phyloP scores from a whole-genome alignment of 2,113 vertebrate genomes.

The Pangasianodon gigas region DNA sequence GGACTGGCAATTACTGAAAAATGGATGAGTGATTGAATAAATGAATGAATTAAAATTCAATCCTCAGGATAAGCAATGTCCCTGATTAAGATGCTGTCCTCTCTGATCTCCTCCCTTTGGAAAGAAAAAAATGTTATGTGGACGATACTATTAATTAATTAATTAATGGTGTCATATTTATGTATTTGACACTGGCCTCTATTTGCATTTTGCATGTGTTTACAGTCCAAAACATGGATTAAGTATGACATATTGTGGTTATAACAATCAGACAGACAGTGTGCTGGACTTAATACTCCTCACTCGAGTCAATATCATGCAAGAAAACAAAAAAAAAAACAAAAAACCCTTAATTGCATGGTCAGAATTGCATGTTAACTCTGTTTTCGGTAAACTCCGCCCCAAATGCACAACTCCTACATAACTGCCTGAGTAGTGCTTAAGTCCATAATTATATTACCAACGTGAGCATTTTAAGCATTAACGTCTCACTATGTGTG shows the following conservation, averaged over 20 bases:
- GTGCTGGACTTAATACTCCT: not conserved
- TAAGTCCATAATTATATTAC: too few species aligned
- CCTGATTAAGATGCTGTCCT: not conserved
- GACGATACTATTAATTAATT: not conserved
- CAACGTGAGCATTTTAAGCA: too few species aligned
- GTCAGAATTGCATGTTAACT: too few species aligned
- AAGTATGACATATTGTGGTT: not conserved
- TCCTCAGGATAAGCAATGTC: not conserved
- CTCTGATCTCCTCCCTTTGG: not conserved
- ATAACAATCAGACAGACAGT: not conserved
- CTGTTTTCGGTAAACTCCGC: too few species aligned
- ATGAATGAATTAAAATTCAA: not conserved
- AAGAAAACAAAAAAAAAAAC: too few species aligned
- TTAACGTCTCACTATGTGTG: not conserved
- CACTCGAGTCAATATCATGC: too few species aligned
- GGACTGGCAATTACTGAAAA: not conserved
- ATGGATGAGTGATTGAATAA: not conserved
- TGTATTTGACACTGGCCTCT: not conserved
- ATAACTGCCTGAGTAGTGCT: too few species aligned
- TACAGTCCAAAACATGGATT: not conserved
- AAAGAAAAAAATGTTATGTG: not conserved
- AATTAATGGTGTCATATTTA: not conserved
- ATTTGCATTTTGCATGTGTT: not conserved
- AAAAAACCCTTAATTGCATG: too few species aligned
- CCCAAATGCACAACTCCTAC: too few species aligned